Evolutionary conservation across 2,888 invertebrate species (phyloP).

Genomic region (Adelognathus sp.): DNA sequence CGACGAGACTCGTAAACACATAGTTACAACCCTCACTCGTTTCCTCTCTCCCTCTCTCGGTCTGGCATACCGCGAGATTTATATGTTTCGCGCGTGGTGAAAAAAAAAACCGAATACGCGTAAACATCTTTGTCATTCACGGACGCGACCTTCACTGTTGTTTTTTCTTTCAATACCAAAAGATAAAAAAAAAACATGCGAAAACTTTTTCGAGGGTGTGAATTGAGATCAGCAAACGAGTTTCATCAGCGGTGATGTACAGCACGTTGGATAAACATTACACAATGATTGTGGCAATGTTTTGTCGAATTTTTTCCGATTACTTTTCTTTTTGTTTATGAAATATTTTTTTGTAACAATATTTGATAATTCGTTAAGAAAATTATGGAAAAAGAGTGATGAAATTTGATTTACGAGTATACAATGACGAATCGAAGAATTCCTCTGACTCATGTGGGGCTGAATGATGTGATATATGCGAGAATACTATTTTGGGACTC

Average conservation of each 20-base stretch:
- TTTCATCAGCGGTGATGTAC: too few relatives aligned
- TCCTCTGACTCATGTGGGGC: too few relatives aligned
- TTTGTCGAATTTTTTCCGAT: background rate
- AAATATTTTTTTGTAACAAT: too few relatives aligned
- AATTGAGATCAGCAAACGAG: too few relatives aligned
- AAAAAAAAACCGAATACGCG: background rate
- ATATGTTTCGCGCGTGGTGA: background rate
- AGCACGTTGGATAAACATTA: background rate
- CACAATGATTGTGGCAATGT: background rate
- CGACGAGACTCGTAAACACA: conserved; percentile 29
- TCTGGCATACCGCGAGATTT: background rate
- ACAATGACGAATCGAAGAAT: background rate
- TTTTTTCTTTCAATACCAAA: too few relatives aligned
- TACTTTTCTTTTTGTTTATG: too few relatives aligned
- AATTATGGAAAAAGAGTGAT: too few relatives aligned
- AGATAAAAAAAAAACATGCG: background rate
- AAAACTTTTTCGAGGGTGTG: too few relatives aligned
- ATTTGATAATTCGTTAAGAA: too few relatives aligned
- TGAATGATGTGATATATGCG: background rate
- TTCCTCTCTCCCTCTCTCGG: too few relatives aligned
- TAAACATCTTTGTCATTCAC: conserved; percentile 1
- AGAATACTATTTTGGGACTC: background rate
- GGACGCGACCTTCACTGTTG: background rate
- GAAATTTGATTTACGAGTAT: background rate
- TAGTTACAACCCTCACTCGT: background rate